Evolutionary conservation across 2,797 vertebrate genomes (phyloP), one percentile per base, ranked within the genome.

Genomic region (Gouania willdenowi): DNA sequence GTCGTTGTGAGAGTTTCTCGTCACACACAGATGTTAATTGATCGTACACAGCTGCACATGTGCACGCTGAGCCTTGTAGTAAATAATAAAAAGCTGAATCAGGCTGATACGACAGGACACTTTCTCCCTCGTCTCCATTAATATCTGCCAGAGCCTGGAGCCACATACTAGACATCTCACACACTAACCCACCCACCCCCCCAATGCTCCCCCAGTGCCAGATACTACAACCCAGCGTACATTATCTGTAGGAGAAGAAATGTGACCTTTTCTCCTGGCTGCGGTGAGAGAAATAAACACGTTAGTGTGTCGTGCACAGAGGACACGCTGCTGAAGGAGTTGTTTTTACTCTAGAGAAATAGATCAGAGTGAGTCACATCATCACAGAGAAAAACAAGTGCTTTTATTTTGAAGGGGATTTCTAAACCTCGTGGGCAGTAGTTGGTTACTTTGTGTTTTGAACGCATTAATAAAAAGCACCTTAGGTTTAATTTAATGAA

Each of bases 71-170:
- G 41, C 3, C 26, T 29, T 13, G 26, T 33, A 44, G 33, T n/a
- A 15, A 47, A 37, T 19, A 37, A 37, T n/a, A n/a, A 25, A 6
- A 24, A 49, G 21, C 13, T 37, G 17, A 30, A 56, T 55, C 45
- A 57, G 12, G 30, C 40, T n/a, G 8, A 15, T 48, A 44, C 57
- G 58, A 50, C 58, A 26, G 29, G 55, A 63, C 46, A 51, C 58
- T 75, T 82, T 68, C 47, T 32, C 61, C 38, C 62, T 55, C 35
- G 47, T 46, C 54, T 77, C 63, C 63, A 65, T 77, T 73, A 77
- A 66, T 61, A 65, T 69, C 71, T 53, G 54, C 25, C 17, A 44
- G 29, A 61, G 66, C 77, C 78, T 28, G 18, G 5, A 58, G 77
- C 52, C 11, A 26, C 34, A 23, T 33, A 25, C 39, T 9, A 38